These are phyloP conservation scores for Camponotus floridanus DNA, from an alignment of 1,140 invertebrate genomes.

Conservation along the genomic window DNA sequence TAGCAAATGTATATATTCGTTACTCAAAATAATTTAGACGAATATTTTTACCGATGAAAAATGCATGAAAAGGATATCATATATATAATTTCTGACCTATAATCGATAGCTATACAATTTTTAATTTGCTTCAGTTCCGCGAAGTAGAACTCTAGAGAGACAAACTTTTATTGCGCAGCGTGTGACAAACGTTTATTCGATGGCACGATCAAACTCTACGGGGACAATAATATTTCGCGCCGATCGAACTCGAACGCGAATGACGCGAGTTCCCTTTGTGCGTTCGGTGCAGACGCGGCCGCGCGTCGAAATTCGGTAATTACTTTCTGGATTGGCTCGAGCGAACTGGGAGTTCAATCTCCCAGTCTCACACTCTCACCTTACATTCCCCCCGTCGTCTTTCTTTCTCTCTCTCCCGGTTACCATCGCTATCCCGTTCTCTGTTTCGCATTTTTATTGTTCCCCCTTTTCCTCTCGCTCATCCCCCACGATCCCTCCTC, in stretches of 20 bases:
- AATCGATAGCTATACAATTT: constrained; percentile 54
- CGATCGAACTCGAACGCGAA: constrained; percentile 54
- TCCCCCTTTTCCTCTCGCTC: constrained; percentile 34
- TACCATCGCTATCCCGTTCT: not conserved
- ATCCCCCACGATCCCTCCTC: constrained; percentile 8
- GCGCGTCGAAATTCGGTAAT: constrained; percentile 78
- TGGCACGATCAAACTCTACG: constrained; percentile 49
- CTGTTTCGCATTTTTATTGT: constrained; percentile 61
- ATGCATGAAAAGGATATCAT: not conserved
- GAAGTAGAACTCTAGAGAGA: constrained; percentile 38
- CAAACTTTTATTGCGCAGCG: constrained; percentile 53
- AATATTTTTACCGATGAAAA: not conserved
- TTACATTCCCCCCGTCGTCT: constrained; percentile 44
- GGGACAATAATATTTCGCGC: constrained; percentile 61
- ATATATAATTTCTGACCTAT: constrained; percentile 12
- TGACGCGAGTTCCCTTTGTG: constrained; percentile 62
- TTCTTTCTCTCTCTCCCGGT: constrained; percentile 10
- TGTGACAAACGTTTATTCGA: constrained; percentile 61
- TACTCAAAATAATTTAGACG: constrained; percentile 13
- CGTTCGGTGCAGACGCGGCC: constrained; percentile 54
- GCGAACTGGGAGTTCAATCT: constrained; percentile 74
- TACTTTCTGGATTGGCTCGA: constrained; percentile 79
- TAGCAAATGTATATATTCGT: not conserved
- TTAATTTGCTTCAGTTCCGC: constrained; percentile 53
- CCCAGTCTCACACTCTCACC: constrained; percentile 64